Conservation (phyloP, 1,140 invertebrate genomes). For the Solenopsis invicta region DNA sequence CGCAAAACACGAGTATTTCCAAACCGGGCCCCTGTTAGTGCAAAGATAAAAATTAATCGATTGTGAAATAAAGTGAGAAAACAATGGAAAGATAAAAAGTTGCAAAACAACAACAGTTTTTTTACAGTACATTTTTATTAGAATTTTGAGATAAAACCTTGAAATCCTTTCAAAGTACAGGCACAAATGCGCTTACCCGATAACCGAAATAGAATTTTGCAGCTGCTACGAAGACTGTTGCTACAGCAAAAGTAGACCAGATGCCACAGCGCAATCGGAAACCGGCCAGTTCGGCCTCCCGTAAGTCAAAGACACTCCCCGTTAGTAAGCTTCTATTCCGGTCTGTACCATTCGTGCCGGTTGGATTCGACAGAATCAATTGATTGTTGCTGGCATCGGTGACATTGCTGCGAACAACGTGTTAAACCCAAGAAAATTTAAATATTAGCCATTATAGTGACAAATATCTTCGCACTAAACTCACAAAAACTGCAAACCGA, state of each 20-base stretch:
- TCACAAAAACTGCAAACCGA: conserved; percentile 39
- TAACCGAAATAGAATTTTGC: conserved; percentile 91
- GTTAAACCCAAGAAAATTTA: conserved; percentile 27
- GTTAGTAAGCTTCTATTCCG: conserved; percentile 78
- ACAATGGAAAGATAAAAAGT: not conserved
- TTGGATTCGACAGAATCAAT: conserved; percentile 73
- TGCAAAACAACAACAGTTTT: not conserved
- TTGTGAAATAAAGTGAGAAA: conserved; percentile 29
- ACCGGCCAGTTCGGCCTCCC: conserved; percentile 79
- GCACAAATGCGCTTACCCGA: conserved; percentile 85
- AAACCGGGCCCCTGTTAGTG: conserved; percentile 86
- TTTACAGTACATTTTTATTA: not conserved
- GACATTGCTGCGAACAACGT: conserved; percentile 74
- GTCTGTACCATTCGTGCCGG: conserved; percentile 65
- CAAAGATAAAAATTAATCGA: conserved; percentile 26
- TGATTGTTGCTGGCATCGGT: conserved; percentile 80
- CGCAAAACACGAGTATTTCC: conserved; percentile 90
- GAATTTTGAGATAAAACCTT: conserved; percentile 19
- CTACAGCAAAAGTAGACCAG: conserved; percentile 90
- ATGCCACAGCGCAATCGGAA: conserved; percentile 88
- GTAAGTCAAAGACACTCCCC: conserved; percentile 80
- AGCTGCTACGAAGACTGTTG: conserved; percentile 89
- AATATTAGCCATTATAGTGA: not conserved
- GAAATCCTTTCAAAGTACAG: conserved; percentile 27
- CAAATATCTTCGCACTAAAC: conserved; percentile 20